Evolutionary conservation across 2,113 vertebrate species (phyloP), one percentile per base, ranked within the genome.

Genomic region (Siniperca knerii): DNA sequence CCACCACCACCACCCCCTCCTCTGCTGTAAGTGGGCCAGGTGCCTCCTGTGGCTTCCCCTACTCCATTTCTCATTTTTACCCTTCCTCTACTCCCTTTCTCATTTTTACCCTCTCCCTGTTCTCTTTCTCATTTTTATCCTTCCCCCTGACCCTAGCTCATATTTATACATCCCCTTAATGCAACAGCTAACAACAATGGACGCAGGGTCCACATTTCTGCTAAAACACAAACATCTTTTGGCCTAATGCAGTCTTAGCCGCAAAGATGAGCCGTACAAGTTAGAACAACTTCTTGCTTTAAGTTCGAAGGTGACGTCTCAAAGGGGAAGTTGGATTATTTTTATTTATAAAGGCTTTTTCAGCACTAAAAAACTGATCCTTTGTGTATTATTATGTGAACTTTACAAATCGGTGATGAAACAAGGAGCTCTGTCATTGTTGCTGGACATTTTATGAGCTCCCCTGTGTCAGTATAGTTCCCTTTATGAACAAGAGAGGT

Each of bases 61-160:
- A 94, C 94, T 94, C 95, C 90, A 94, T 95, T 95, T 96, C 91
- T 96, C 94, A 95, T 94, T 96, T 95, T 94, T 94, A 93, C 93
- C 92, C 93, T 94, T 88, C 89, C 90, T 91, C 88, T 93, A 87
- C 89, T 94, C 92, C 86, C 88, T 93, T 92, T 95, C 88, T 93
- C 92, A 90, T 93, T 94, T 92, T 92, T 92, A 92, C 93, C 92
- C 92, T 92, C 87, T 91, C 81, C 83, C 84, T 90, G 89, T 84
- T 94, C 91, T 85, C 90, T 92, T 93, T 90, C 91, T 95, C 82
- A 89, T 89, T 93, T 93, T 84, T 90, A 92, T 87, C 89, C 87
- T 88, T 87, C 90, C 88, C 90, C 88, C 87, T 90, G 90, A 94
- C 92, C 89, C 87, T 70, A 67, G 84, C 78, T 89, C 83, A 85